Evolutionary conservation across 2,888 invertebrate genomes (phyloP).

Genomic region (Phoenoteleia sp.): DNA sequence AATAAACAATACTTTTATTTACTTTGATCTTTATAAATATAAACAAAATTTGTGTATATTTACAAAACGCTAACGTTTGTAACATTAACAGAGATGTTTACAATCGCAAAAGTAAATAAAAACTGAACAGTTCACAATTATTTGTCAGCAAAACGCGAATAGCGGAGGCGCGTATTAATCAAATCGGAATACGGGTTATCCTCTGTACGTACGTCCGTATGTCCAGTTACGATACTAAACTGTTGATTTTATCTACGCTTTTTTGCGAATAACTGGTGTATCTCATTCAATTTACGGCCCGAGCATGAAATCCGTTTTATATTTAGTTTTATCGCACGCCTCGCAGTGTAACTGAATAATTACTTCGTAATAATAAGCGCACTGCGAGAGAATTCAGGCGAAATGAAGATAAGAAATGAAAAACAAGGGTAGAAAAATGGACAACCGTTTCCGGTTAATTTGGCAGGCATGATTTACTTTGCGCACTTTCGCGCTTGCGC

Average conservation of each 20-base stretch:
- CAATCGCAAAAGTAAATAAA: neutral
- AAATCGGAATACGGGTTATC: neutral
- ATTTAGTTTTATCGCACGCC: constrained; percentile 1
- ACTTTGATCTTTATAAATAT: too few species aligned
- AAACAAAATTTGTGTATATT: too few species aligned
- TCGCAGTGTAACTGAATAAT: constrained; percentile 41
- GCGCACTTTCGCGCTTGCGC: constrained; percentile 31
- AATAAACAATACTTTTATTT: too few species aligned
- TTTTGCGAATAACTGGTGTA: constrained; percentile 35
- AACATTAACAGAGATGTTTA: neutral
- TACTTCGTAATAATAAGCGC: constrained; percentile 37
- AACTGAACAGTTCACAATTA: too few species aligned
- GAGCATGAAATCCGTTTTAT: constrained; percentile 13
- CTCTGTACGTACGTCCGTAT: neutral
- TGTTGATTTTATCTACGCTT: neutral
- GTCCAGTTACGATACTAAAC: constrained; percentile 5
- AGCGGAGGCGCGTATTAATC: neutral
- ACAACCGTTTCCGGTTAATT: constrained; percentile 41
- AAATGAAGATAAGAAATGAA: constrained; percentile 25
- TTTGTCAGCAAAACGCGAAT: too few species aligned
- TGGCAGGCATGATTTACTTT: constrained; percentile 20
- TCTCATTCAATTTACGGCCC: constrained; percentile 13
- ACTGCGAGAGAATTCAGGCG: constrained; percentile 27
- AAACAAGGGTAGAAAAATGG: too few species aligned
- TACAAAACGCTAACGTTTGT: too few species aligned